Conservation (phyloP, 2,113 vertebrate genomes). For the Dicentrarchus labrax region DNA sequence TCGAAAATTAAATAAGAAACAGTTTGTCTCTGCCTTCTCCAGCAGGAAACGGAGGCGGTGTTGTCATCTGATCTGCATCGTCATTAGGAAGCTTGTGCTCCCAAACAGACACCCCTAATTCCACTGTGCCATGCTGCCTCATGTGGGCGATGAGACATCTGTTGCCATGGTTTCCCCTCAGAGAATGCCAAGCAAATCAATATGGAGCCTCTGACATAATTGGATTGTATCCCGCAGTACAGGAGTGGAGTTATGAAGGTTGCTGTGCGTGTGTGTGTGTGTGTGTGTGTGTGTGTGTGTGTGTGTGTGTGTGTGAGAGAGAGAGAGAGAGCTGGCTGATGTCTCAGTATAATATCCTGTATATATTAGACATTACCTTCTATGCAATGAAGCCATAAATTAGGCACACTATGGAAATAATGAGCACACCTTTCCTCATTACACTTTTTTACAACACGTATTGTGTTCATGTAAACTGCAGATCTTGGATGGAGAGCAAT, state of each 20-base stretch:
- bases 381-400: slow-evolving; percentile 17
- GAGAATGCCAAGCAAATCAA: slow-evolving; percentile 71
- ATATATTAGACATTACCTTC: slow-evolving; percentile 19
- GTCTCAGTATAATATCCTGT: slow-evolving; percentile 9
- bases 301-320: background rate
- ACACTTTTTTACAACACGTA: background rate
- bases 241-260: slow-evolving; percentile 51
- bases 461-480: background rate
- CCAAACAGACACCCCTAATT: slow-evolving; percentile 50
- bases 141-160: slow-evolving; percentile 72
- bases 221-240: slow-evolving; percentile 67
- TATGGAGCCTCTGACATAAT: slow-evolving; percentile 75
- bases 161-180: slow-evolving; percentile 83
- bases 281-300: background rate
- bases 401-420: background rate
- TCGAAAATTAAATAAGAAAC: slow-evolving; percentile 29
- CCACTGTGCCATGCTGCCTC: slow-evolving; percentile 48
- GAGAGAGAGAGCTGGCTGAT: slow-evolving; percentile 1
- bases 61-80: slow-evolving; percentile 61
- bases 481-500: background rate
- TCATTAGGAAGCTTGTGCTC: slow-evolving; percentile 49
- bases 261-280: background rate
- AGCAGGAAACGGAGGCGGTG: slow-evolving; percentile 24
- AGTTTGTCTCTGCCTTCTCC: slow-evolving; percentile 35
- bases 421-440: background rate